These are phyloP conservation scores for Drosophila chauvacae DNA, from an alignment of 1,140 invertebrate species.

Conservation along the genomic window DNA sequence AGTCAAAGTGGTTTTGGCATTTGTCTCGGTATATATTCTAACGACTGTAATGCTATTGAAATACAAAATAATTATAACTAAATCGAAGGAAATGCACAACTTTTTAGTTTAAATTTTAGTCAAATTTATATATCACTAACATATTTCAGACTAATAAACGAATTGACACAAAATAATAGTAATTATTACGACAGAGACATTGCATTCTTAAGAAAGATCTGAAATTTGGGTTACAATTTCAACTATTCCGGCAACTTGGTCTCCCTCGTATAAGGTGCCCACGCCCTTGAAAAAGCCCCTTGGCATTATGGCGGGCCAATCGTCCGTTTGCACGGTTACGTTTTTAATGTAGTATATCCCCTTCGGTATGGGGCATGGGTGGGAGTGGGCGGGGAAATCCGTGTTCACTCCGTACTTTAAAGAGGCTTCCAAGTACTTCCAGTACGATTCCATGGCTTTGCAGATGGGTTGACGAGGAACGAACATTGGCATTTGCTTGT, in stretches of 20 bases:
- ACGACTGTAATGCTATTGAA: too few species aligned
- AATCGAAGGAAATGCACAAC: too few species aligned
- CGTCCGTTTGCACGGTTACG: constrained; percentile 17
- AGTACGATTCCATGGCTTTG: background rate
- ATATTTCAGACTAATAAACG: too few species aligned
- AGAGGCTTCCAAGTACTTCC: constrained; percentile 5
- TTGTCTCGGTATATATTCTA: too few species aligned
- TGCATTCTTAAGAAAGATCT: background rate
- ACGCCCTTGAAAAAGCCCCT: constrained; percentile 14
- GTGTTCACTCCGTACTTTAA: constrained; percentile 26
- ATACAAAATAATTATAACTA: too few species aligned
- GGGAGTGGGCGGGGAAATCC: constrained; percentile 21
- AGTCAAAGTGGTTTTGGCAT: too few species aligned
- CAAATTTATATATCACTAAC: too few species aligned
- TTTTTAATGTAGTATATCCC: constrained; percentile 37
- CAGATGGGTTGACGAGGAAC: constrained; percentile 22
- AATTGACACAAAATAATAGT: too few species aligned
- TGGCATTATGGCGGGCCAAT: constrained; percentile 37
- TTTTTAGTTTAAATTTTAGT: too few species aligned
- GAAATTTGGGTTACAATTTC: background rate
- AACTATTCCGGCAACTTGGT: background rate
- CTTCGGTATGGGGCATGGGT: constrained; percentile 39
- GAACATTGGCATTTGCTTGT: constrained; percentile 14
- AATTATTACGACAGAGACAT: too few species aligned
- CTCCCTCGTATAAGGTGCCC: constrained; percentile 3